These are phyloP conservation scores for human DNA, from an alignment of 2,113 vertebrate species.

Conservation along the genomic window GRCh38 chr11:98387001-98387500, in stretches of 20 bases:
- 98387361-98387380: background rate
- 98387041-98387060: no score
- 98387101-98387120: no score
- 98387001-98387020: no score
- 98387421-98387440: background rate
- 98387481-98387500: background rate
- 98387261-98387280: constrained; percentile 18
- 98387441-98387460: background rate
- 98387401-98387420: background rate
- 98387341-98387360: background rate
- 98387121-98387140: no score
- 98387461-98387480: background rate
- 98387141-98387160: no score
- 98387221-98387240: background rate
- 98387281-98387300: background rate
- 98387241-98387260: background rate
- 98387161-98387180: no score
- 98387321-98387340: background rate
- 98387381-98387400: background rate
- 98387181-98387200: background rate
- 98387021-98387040: no score
- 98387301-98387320: constrained; percentile 12
- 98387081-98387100: no score
- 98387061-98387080: no score
- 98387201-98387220: constrained; percentile 1